Evolutionary conservation across 1,140 invertebrate genomes (phyloP).

Genomic region (Drosophila melanica): DNA sequence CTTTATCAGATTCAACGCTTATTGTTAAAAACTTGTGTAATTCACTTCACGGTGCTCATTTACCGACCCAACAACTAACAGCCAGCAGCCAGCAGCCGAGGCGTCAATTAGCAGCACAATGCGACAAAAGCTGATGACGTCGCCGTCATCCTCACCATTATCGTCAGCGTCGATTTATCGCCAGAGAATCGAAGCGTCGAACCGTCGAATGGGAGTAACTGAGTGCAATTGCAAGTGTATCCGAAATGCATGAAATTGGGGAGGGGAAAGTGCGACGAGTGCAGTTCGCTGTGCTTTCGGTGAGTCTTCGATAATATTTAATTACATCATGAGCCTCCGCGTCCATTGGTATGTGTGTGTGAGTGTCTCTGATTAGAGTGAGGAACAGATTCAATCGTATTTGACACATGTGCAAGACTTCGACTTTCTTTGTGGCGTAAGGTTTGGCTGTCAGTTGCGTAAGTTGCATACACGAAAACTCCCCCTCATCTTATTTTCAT

Average conservation of each 20-base stretch:
- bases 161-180: constrained; percentile 33
- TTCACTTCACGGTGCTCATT: constrained; percentile 63
- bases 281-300: constrained; percentile 74
- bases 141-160: constrained; percentile 2
- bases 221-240: constrained; percentile 48
- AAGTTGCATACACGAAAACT: constrained; percentile 40
- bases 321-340: constrained; percentile 60
- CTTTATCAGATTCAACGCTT: constrained; percentile 64
- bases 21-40: constrained; percentile 73
- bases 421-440: constrained; percentile 63
- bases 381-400: constrained; percentile 52
- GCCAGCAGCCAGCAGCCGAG: constrained; percentile 12
- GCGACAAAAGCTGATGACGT: constrained; percentile 55
- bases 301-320: constrained; percentile 60
- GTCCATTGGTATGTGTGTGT: neutral
- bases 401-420: constrained; percentile 45
- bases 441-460: constrained; percentile 51
- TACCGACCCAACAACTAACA: constrained; percentile 22
- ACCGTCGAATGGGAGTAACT: constrained; percentile 25
- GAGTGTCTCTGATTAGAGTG: constrained; percentile 23
- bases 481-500: neutral
- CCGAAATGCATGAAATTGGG: constrained; percentile 57
- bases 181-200: constrained; percentile 29
- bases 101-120: constrained; percentile 64
- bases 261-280: constrained; percentile 71